phyloP scores from a whole-genome alignment of 2,888 invertebrate species.

The Xestia sexstrigata region DNA sequence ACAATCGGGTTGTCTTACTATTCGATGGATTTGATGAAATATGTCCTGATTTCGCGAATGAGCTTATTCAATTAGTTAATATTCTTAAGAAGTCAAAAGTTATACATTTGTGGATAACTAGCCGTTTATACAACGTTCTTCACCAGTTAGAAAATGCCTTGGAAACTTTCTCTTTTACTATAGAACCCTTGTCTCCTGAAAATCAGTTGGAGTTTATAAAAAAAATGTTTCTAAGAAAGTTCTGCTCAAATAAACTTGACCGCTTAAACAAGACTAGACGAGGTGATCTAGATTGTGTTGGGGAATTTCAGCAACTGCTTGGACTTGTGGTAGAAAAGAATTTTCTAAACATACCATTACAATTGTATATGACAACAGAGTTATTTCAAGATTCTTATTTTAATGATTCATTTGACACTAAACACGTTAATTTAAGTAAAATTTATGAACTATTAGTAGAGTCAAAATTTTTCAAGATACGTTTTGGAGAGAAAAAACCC shows the following conservation, averaged over 20 bases:
- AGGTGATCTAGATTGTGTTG: background rate
- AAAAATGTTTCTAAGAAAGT: too few relatives aligned
- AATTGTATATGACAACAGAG: slow-evolving; percentile 56
- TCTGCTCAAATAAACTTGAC: too few relatives aligned
- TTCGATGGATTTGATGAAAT: slow-evolving; percentile 67
- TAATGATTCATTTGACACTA: background rate
- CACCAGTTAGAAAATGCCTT: slow-evolving; percentile 56
- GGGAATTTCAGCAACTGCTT: background rate
- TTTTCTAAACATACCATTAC: slow-evolving; percentile 56
- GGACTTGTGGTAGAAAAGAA: slow-evolving; percentile 1
- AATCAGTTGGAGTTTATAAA: too few relatives aligned
- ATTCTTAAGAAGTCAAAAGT: slow-evolving; percentile 41
- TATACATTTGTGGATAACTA: slow-evolving; percentile 57
- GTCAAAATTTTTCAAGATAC: slow-evolving; percentile 56
- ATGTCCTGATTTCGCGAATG: slow-evolving; percentile 55
- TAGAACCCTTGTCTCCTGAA: slow-evolving; percentile 40
- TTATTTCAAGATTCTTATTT: slow-evolving; percentile 37
- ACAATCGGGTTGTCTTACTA: slow-evolving; percentile 38
- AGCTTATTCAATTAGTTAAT: slow-evolving; percentile 47
- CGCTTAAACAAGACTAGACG: too few relatives aligned
- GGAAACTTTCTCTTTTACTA: slow-evolving; percentile 52
- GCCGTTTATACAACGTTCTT: slow-evolving; percentile 54
- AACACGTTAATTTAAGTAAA: slow-evolving; percentile 18
- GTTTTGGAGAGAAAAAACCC: slow-evolving; percentile 58
- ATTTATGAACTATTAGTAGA: slow-evolving; percentile 53